Evolutionary conservation across 2,888 invertebrate species (phyloP), one percentile per base, ranked within the genome.

Genomic region (Sminthurinus aureus): DNA sequence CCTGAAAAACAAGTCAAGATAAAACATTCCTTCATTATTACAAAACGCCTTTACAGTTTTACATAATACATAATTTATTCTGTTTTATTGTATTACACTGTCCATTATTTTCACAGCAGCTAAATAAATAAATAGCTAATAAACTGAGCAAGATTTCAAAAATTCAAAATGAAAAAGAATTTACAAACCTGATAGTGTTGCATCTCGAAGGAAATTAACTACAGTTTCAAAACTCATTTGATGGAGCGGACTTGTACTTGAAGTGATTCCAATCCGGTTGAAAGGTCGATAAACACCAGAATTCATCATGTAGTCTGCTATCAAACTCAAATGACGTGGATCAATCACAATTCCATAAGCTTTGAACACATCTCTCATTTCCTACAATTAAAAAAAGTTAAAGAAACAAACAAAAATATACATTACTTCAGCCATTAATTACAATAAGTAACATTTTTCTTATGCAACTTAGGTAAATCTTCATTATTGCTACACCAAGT

Each of bases 181-280:
- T n/a, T 13, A 67, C 89, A 89, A 90, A 92, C 94, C 94, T 89
- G 91, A 91, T 6, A 94, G 90, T 0, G 95, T 94, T 0, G 97
- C 95, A 82, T 93, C 94, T 89, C 94, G 94, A 86, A 99, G 91
- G 90, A 98, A 98, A 87, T 93, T 93, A 85, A 97, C 91, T 3
- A 97, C 95, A 0, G 98, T 96, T 90, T 99, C 99, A 90, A 98
- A 99, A 0, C 96, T 97, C 96, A 99, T 99, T 91, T 98, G 98
- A 90, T 99, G 99, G 22, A 99, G 91, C 0, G 98, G 97, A 0
- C 99, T 99, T 0, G 96, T 93, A n/a, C 95, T 95, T 78, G 94
- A 93, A 88, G 95, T 95, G 94, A 99, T 96, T 12, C 98, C 97
- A 89, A 93, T 94, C 38, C 99, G 92, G 90, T 96, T 99, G 91